Percentiles rank a stretch among this genome's conserved stretches.
phyloP scores from a whole-genome alignment of 2,888 invertebrate species.

The Nephrotoma appendiculata region DNA sequence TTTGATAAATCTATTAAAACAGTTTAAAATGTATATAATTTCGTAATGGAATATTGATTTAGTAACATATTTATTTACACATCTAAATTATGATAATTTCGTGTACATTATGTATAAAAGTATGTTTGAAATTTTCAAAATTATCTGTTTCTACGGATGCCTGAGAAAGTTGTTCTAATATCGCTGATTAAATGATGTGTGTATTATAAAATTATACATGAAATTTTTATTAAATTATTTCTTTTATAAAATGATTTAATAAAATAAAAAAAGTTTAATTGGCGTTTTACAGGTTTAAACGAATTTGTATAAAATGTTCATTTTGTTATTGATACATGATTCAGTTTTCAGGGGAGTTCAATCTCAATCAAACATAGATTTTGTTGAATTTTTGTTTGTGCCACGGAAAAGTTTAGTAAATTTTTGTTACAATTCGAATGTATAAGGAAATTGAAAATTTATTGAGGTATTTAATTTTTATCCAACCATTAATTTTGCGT shows the following conservation, averaged over 20 bases:
- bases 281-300: background rate
- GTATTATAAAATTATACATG: background rate
- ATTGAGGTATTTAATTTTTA: no score
- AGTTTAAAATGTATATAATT: background rate
- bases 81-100: background rate
- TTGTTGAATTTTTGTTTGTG: background rate
- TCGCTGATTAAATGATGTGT: background rate
- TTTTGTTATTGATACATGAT: background rate
- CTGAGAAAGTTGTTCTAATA: background rate
- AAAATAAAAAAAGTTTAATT: background rate
- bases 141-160: slow-evolving; percentile 1
- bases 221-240: background rate
- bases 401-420: background rate
- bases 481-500: background rate
- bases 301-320: background rate
- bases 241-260: background rate
- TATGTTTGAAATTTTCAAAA: background rate
- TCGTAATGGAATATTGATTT: background rate
- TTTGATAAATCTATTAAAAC: background rate
- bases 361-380: background rate
- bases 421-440: background rate
- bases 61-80: background rate
- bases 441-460: no score
- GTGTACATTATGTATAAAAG: background rate
- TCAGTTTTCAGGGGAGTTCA: background rate